A percentile compares a stretch with the other conserved stretches of the same genome.
These are phyloP conservation scores for Ostrea edulis DNA, from an alignment of 1,140 invertebrate genomes.

Conservation along the genomic window DNA sequence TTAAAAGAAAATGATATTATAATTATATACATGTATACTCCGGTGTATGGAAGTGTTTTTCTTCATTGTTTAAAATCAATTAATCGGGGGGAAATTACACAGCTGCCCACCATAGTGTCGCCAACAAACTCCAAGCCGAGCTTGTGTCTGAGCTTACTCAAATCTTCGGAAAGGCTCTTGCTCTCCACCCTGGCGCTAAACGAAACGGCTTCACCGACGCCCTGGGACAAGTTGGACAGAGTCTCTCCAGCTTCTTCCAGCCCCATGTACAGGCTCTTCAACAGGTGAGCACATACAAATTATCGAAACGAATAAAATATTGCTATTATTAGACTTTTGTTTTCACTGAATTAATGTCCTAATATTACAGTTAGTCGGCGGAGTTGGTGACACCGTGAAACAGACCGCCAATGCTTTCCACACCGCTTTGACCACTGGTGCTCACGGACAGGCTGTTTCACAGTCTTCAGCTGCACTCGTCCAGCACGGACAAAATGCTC, in stretches of 20 bases:
- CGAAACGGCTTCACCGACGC: background rate
- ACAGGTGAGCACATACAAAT: background rate
- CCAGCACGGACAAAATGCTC: conserved; percentile 49
- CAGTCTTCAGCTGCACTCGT: conserved; percentile 9
- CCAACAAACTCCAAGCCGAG: background rate
- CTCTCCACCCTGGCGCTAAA: background rate
- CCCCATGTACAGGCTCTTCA: conserved; percentile 43
- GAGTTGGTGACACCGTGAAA: conserved; percentile 14
- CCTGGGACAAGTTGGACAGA: background rate
- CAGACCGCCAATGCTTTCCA: conserved; percentile 7
- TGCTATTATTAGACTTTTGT: background rate
- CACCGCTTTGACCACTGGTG: background rate
- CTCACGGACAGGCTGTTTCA: conserved; percentile 16
- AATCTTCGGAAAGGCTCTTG: conserved; percentile 2
- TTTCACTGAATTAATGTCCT: background rate
- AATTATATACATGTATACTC: no score
- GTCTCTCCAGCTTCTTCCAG: conserved; percentile 46
- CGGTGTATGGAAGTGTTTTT: no score
- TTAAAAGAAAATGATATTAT: no score
- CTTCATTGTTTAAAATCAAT: no score
- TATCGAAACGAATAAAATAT: background rate
- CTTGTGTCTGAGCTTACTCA: conserved; percentile 10
- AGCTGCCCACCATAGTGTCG: background rate
- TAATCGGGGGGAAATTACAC: background rate
- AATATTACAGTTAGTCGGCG: conserved; percentile 8